phyloP scores from a whole-genome alignment of 2,113 vertebrate genomes.

The Fulica atra region DNA sequence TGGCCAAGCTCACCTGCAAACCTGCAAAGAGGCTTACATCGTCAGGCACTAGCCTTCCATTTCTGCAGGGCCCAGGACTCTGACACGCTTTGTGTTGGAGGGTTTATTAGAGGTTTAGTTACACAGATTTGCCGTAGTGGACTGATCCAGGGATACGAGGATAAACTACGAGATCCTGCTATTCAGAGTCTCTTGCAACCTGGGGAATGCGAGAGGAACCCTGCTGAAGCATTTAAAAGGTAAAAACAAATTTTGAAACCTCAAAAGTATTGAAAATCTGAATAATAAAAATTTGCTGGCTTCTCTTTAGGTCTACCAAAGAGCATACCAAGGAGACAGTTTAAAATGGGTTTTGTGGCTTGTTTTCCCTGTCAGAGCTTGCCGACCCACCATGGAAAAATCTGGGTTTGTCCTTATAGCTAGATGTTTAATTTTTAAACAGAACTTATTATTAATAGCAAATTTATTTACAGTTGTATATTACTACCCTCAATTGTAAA shows the following conservation, averaged over 20 bases:
- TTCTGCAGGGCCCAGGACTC: constrained; percentile 96
- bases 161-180: constrained; percentile 89
- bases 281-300: not conserved
- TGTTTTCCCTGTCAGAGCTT: not conserved
- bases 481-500: not conserved
- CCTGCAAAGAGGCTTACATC: constrained; percentile 86
- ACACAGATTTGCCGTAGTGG: constrained; percentile 87
- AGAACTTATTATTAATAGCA: not conserved
- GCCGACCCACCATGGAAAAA: not conserved
- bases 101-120: constrained; percentile 88
- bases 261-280: not conserved
- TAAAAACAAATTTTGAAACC: constrained; percentile 51
- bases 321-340: not conserved
- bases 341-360: not conserved
- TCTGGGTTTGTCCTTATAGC: not conserved
- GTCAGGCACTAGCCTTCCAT: constrained; percentile 90
- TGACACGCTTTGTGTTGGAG: constrained; percentile 89
- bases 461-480: not conserved
- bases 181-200: constrained; percentile 87
- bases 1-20: constrained; percentile 90
- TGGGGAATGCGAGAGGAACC: constrained; percentile 94
- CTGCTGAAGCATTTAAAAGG: constrained; percentile 96
- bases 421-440: constrained; percentile 7
- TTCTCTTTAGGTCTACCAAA: constrained; percentile 2
- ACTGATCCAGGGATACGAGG: constrained; percentile 89